phyloP scores from a whole-genome alignment of 2,797 vertebrate species.

The Hippopotamyrus pictus region DNA sequence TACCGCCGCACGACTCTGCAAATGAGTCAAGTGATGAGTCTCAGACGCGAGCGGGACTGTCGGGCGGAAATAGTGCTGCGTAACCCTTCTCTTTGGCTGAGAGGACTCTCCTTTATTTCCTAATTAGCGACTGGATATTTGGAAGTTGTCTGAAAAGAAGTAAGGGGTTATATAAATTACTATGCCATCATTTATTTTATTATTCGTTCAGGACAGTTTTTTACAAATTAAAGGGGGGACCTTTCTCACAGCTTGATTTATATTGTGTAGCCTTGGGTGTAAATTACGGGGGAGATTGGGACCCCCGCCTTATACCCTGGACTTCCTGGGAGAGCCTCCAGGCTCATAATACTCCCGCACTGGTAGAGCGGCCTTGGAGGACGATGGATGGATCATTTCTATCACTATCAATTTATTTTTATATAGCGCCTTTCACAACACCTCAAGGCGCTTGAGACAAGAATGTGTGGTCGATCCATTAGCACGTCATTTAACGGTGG shows the following conservation, averaged over 20 bases:
- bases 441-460: background rate
- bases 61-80: background rate
- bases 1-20: background rate
- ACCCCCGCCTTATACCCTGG: background rate
- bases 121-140: background rate
- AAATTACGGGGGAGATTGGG: background rate
- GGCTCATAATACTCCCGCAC: background rate
- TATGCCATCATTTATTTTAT: slow-evolving; percentile 3
- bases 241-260: background rate
- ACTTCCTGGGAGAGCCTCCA: background rate
- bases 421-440: background rate
- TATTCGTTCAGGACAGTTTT: background rate
- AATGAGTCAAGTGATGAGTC: background rate
- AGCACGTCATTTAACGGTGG: background rate
- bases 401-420: background rate
- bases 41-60: background rate
- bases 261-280: background rate
- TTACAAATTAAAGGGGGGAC: background rate
- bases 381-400: background rate
- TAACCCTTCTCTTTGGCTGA: background rate
- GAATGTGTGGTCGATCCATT: background rate
- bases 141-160: background rate
- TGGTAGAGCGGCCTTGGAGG: background rate
- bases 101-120: background rate
- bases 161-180: background rate